phyloP scores from a whole-genome alignment of 2,888 invertebrate species.

The Stenurella melanura region DNA sequence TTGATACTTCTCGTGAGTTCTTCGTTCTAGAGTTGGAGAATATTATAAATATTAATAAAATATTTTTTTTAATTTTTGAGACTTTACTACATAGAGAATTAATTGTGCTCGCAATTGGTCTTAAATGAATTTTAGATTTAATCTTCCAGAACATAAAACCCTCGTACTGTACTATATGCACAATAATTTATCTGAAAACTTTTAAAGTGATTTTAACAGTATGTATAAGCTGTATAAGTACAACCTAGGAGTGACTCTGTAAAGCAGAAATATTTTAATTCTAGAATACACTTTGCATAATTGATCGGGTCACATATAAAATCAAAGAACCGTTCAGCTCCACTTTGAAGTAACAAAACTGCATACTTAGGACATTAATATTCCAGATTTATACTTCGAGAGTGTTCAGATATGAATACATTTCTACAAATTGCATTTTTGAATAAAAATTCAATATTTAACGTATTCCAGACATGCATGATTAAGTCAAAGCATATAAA shows the following conservation, averaged over 20 bases:
- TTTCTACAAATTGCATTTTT: slow-evolving; percentile 21
- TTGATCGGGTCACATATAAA: slow-evolving; percentile 11
- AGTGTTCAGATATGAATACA: not conserved
- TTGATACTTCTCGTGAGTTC: too few relatives aligned
- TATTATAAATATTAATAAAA: too few relatives aligned
- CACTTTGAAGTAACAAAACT: not conserved
- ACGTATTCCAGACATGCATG: slow-evolving; percentile 2
- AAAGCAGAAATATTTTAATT: not conserved
- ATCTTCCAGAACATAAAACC: too few relatives aligned
- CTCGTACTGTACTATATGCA: too few relatives aligned
- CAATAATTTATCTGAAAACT: too few relatives aligned
- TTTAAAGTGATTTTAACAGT: too few relatives aligned
- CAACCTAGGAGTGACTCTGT: not conserved
- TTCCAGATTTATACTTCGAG: slow-evolving; percentile 1
- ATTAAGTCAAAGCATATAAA: slow-evolving; percentile 17
- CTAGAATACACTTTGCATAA: slow-evolving; percentile 8
- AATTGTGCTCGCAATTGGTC: too few relatives aligned
- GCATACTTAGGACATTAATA: slow-evolving; percentile 19
- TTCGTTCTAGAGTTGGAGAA: too few relatives aligned
- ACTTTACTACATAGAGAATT: too few relatives aligned
- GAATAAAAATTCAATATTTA: slow-evolving; percentile 5
- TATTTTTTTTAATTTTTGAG: too few relatives aligned
- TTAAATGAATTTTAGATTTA: too few relatives aligned
- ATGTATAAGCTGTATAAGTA: too few relatives aligned
- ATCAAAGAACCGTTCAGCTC: slow-evolving; percentile 25